Percentiles rank a stretch among this genome's conserved stretches.
These are phyloP conservation scores for Tridacna gigas DNA, from an alignment of 2,888 invertebrate species.

Conservation along the genomic window DNA sequence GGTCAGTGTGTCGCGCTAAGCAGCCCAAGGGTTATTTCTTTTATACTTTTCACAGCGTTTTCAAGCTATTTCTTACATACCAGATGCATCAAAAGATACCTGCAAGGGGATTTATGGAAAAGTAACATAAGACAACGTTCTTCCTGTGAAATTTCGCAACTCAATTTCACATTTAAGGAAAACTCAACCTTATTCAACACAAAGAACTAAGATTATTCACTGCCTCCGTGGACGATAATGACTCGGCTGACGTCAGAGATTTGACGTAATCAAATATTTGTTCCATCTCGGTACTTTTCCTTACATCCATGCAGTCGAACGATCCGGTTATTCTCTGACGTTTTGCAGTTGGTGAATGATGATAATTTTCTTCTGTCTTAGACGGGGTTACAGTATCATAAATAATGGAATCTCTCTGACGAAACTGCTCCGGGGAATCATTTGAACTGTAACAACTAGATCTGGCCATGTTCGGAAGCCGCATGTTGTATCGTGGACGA, in stretches of 20 bases:
- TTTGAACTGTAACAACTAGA: conserved; percentile 3
- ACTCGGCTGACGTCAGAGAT: background rate
- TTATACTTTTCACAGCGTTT: too few species aligned
- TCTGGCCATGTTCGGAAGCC: conserved; percentile 16
- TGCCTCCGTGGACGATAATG: background rate
- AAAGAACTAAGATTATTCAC: conserved; percentile 16
- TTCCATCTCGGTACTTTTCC: background rate
- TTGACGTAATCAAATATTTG: conserved; percentile 3
- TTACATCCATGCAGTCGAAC: background rate
- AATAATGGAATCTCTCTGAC: background rate
- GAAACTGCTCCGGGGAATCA: conserved; percentile 33
- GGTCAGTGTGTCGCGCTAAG: too few species aligned
- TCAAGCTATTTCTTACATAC: too few species aligned
- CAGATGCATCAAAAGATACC: too few species aligned
- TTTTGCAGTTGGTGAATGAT: background rate
- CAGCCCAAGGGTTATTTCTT: too few species aligned
- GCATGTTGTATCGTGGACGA: conserved; percentile 19
- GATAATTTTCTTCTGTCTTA: background rate
- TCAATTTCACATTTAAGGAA: too few species aligned
- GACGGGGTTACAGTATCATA: background rate
- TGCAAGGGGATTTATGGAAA: too few species aligned
- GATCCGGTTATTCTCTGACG: background rate
- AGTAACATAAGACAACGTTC: too few species aligned
- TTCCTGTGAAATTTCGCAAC: too few species aligned
- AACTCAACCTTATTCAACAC: background rate